Evolutionary conservation across 1,140 invertebrate genomes (phyloP).

Genomic region (Drosophila willistoni): DNA sequence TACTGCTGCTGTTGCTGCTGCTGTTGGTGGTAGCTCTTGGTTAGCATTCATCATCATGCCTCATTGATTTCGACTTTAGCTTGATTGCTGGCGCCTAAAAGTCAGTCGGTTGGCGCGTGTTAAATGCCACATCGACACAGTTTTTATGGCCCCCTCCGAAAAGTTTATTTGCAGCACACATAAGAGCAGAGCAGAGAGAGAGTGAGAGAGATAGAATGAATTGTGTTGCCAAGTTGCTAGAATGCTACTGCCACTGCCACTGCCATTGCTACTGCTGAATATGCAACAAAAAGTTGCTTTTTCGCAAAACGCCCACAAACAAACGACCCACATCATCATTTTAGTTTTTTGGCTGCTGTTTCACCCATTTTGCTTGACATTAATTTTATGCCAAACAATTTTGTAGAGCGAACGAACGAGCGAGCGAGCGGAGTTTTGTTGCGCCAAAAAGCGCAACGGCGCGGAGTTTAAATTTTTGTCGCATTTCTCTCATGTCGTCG

Average conservation of each 20-base stretch:
- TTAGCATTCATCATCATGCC: conserved; percentile 24
- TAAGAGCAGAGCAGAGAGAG: conserved; percentile 33
- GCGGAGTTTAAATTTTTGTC: conserved; percentile 74
- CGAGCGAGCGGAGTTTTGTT: conserved; percentile 50
- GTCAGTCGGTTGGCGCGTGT: conserved; percentile 37
- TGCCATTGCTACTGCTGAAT: conserved; percentile 50
- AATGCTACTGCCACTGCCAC: conserved; percentile 19
- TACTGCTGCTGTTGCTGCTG: not conserved
- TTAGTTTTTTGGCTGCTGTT: conserved; percentile 64
- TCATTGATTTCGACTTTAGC: conserved; percentile 35
- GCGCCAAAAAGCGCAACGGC: conserved; percentile 49
- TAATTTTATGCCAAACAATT: conserved; percentile 73
- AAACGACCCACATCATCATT: conserved; percentile 67
- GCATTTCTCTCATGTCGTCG: conserved; percentile 64
- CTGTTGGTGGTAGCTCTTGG: conserved; percentile 2
- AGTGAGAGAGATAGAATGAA: no score
- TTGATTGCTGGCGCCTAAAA: conserved; percentile 46
- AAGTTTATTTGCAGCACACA: conserved; percentile 70
- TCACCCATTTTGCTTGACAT: conserved; percentile 75
- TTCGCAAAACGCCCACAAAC: conserved; percentile 35
- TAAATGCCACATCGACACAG: conserved; percentile 65
- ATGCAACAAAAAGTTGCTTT: conserved; percentile 69
- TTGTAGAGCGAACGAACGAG: conserved; percentile 36
- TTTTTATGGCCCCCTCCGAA: conserved; percentile 59
- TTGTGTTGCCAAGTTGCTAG: conserved; percentile 69